These are phyloP conservation scores for Erinaceus europaeus DNA, from an alignment of 2,113 vertebrate species.

Conservation along the genomic window DNA sequence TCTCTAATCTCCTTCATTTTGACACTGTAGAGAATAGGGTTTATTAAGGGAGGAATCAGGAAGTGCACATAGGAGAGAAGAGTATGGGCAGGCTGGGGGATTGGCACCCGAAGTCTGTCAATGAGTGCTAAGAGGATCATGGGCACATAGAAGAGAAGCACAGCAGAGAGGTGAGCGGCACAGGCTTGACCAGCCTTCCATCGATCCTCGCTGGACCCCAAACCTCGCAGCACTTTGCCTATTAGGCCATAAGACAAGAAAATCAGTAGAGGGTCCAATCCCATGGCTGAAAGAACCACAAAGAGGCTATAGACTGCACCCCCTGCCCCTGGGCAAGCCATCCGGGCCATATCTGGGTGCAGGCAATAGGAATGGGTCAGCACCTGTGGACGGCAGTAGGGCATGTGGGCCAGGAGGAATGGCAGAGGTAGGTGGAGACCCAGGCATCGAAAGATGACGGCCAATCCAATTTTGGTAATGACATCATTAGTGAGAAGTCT, in stretches of 20 bases:
- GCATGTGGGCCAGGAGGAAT: slow-evolving; percentile 59
- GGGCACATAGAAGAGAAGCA: slow-evolving; percentile 60
- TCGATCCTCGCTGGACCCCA: slow-evolving; percentile 21
- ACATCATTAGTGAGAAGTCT: slow-evolving; percentile 12
- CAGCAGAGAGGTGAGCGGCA: slow-evolving; percentile 35
- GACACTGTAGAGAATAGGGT: slow-evolving; percentile 68
- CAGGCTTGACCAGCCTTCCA: slow-evolving; percentile 71
- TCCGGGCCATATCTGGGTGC: slow-evolving; percentile 60
- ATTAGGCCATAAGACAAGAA: slow-evolving; percentile 55
- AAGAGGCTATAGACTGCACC: slow-evolving; percentile 51
- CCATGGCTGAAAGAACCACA: slow-evolving; percentile 41
- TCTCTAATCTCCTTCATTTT: slow-evolving; percentile 70
- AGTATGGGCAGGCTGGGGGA: slow-evolving; percentile 57
- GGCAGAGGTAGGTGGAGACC: slow-evolving; percentile 47
- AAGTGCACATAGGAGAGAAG: slow-evolving; percentile 73
- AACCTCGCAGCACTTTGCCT: slow-evolving; percentile 38
- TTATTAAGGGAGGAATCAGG: slow-evolving; percentile 70
- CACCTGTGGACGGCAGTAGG: slow-evolving; percentile 62
- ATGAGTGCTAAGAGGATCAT: slow-evolving; percentile 68
- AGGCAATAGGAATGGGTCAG: slow-evolving; percentile 72
- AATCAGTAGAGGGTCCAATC: slow-evolving; percentile 62
- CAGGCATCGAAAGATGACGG: slow-evolving; percentile 40
- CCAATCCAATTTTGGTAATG: slow-evolving; percentile 39
- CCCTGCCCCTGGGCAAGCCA: neutral
- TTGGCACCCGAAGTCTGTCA: slow-evolving; percentile 9